These are phyloP conservation scores for Xenopus borealis DNA, from an alignment of 2,113 vertebrate genomes.

Conservation along the genomic window DNA sequence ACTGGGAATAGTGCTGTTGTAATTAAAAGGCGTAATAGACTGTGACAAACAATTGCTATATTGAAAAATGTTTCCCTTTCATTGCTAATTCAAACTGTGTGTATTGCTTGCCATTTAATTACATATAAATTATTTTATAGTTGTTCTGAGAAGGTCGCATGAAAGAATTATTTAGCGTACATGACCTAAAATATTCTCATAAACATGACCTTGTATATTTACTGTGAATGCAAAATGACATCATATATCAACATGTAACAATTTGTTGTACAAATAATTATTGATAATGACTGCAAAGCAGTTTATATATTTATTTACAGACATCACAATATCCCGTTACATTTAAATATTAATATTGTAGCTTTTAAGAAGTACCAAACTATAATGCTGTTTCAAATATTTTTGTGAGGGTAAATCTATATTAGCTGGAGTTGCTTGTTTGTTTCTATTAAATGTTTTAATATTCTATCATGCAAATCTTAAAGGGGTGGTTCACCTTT, in stretches of 20 bases:
- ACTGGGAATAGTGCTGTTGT: conserved; percentile 44
- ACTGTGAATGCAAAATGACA: conserved; percentile 19
- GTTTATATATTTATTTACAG: conserved; percentile 20
- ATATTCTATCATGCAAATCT: no score
- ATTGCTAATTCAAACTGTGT: conserved; percentile 40
- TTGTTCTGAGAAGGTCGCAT: conserved; percentile 36
- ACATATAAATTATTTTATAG: conserved; percentile 45
- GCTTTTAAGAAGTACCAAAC: neutral
- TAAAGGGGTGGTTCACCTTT: no score
- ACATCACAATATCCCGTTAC: conserved; percentile 2
- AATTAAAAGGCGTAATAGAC: conserved; percentile 46
- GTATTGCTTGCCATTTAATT: conserved; percentile 40
- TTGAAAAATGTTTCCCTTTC: conserved; percentile 42
- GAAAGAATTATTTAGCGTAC: conserved; percentile 27
- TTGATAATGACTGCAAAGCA: neutral
- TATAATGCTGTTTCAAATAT: neutral
- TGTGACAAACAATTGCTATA: conserved; percentile 45
- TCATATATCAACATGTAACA: conserved; percentile 23
- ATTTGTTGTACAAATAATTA: conserved; percentile 23
- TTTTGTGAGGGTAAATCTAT: neutral
- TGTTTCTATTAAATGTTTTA: no score
- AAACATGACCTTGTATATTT: conserved; percentile 34
- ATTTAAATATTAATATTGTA: neutral
- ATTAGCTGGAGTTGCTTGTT: no score
- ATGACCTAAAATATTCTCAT: conserved; percentile 19